phyloP scores from a whole-genome alignment of 2,888 invertebrate genomes.

The Drosophila siamana region DNA sequence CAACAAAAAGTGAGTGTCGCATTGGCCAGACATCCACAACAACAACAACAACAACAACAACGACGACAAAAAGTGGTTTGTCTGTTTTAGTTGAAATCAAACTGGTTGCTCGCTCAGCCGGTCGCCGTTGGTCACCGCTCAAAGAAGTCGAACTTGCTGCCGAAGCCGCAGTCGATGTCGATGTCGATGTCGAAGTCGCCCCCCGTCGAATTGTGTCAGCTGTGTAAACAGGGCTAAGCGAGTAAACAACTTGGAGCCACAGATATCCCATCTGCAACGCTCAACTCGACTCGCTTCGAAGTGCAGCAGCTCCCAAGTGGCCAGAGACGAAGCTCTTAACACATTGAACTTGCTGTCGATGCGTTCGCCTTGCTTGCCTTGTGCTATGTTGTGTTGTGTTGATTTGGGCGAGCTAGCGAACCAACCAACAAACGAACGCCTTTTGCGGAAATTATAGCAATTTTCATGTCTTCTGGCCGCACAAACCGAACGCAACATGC shows the following conservation, averaged over 20 bases:
- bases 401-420: too few species aligned
- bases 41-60: conserved; percentile 40
- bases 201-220: conserved; percentile 71
- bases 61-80: conserved; percentile 71
- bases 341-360: conserved; percentile 56
- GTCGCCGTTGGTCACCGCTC: conserved; percentile 47
- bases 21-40: conserved; percentile 74
- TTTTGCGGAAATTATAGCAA: conserved; percentile 76
- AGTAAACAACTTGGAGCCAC: conserved; percentile 12
- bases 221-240: conserved; percentile 77
- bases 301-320: conserved; percentile 30
- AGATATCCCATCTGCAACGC: neutral
- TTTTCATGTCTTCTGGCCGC: conserved; percentile 65
- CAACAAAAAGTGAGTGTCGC: conserved; percentile 76
- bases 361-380: conserved; percentile 27
- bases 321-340: conserved; percentile 32
- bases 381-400: conserved; percentile 48
- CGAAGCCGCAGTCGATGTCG: neutral
- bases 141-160: conserved; percentile 61
- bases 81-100: conserved; percentile 78
- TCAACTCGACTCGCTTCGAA: neutral
- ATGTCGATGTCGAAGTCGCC: conserved; percentile 14
- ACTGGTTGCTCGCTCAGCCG: conserved; percentile 69
- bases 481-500: conserved; percentile 33
- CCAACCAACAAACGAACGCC: conserved; percentile 60